A percentile compares a stretch with the other conserved stretches of the same genome.
Conservation (phyloP, 2,888 invertebrate genomes). For the Sesia apiformis region DNA sequence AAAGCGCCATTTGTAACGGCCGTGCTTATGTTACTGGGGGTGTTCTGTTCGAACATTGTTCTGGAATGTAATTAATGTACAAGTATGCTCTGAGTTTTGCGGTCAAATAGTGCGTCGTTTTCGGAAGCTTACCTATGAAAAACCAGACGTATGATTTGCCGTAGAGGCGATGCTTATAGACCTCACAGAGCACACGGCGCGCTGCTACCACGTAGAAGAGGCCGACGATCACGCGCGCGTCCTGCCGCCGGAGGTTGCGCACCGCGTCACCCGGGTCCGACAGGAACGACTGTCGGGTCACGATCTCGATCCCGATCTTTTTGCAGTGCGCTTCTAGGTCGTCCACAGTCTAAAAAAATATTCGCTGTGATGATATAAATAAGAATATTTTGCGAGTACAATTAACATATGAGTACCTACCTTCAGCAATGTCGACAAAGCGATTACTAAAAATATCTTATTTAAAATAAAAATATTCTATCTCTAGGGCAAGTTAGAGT, state of each 20-base stretch:
- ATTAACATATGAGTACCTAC: too few species aligned
- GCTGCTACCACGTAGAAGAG: constrained; percentile 99
- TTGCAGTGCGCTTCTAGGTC: constrained; percentile 96
- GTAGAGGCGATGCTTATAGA: constrained; percentile 94
- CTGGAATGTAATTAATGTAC: neutral
- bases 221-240: constrained; percentile 98
- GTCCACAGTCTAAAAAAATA: constrained; percentile 88
- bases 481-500: constrained; percentile 7
- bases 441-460: too few species aligned
- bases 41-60: neutral
- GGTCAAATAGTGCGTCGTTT: neutral
- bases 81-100: too few species aligned
- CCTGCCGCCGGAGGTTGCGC: constrained; percentile 93
- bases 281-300: constrained; percentile 96
- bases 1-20: constrained; percentile 16
- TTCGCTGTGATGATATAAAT: neutral
- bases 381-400: too few species aligned
- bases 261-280: constrained; percentile 98
- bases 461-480: too few species aligned
- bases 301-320: constrained; percentile 94
- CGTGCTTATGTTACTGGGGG: neutral
- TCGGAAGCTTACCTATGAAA: constrained; percentile 87
- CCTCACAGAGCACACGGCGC: constrained; percentile 95
- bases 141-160: constrained; percentile 99
- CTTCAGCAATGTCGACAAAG: too few species aligned